These are phyloP conservation scores for Arrhamphus sclerolepis DNA, from an alignment of 2,797 vertebrate species.

Conservation along the genomic window DNA sequence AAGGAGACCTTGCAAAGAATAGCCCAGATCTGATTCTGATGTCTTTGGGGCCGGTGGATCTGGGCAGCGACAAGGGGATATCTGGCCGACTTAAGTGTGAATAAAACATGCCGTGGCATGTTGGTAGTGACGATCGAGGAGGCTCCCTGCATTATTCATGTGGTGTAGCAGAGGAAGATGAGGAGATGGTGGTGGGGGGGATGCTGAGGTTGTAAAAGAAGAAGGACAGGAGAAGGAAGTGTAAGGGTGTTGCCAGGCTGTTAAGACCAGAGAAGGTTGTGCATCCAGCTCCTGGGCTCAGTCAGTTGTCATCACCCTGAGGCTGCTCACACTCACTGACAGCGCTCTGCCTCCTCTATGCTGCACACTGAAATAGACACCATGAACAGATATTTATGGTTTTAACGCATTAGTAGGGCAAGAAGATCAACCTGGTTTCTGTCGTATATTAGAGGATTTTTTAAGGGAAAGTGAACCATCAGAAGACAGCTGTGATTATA, in stretches of 20 bases:
- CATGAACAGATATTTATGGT: constrained; percentile 2
- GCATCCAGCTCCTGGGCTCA: constrained; percentile 32
- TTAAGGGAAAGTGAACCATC: constrained; percentile 12
- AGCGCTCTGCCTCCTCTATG: background rate
- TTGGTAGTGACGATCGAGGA: constrained; percentile 67
- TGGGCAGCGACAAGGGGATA: constrained; percentile 32
- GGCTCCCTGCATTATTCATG: constrained; percentile 77
- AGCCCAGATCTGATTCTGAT: constrained; percentile 50
- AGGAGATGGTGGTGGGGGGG: constrained; percentile 15
- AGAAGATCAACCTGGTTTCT: background rate
- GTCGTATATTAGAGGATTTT: background rate
- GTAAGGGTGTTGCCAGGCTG: constrained; percentile 64
- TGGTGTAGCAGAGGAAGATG: constrained; percentile 43
- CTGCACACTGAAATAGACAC: background rate
- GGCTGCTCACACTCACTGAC: constrained; percentile 13
- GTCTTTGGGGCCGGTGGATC: constrained; percentile 38
- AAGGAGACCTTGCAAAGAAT: constrained; percentile 50
- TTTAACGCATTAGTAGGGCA: constrained; percentile 14
- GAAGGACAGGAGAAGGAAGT: constrained; percentile 22
- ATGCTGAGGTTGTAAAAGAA: constrained; percentile 14
- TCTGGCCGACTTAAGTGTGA: constrained; percentile 70
- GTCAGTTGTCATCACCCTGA: constrained; percentile 28
- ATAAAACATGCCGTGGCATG: constrained; percentile 81
- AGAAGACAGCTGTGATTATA: constrained; percentile 15
- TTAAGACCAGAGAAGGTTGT: constrained; percentile 53